Percentiles rank a stretch among this genome's conserved stretches.
These are phyloP conservation scores for Pantala flavescens DNA, from an alignment of 1,140 invertebrate species.

Conservation along the genomic window DNA sequence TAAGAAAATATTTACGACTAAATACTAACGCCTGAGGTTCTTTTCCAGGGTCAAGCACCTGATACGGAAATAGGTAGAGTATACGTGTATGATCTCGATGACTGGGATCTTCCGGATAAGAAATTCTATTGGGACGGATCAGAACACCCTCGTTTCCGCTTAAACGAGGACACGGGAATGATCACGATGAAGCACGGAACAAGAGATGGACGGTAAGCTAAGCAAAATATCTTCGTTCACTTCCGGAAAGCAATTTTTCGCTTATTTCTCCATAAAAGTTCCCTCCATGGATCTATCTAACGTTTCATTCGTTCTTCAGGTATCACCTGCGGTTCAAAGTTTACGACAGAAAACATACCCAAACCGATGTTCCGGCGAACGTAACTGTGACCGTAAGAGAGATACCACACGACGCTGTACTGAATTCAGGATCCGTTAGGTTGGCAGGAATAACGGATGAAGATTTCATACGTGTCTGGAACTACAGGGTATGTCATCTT, in stretches of 20 bases:
- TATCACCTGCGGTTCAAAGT: conserved; percentile 80
- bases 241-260: too few species aligned
- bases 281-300: background rate
- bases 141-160: conserved; percentile 71
- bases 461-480: conserved; percentile 90
- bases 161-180: conserved; percentile 87
- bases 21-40: too few species aligned
- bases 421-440: conserved; percentile 88
- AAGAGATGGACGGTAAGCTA: conserved; percentile 58
- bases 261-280: too few species aligned
- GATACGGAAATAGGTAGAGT: conserved; percentile 90
- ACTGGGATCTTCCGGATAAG: conserved; percentile 95
- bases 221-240: background rate
- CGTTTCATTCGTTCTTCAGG: conserved; percentile 21
- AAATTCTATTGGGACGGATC: conserved; percentile 86
- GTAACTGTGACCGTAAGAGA: conserved; percentile 87
- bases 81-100: conserved; percentile 92
- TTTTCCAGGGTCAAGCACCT: conserved; percentile 67
- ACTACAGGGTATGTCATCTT: conserved; percentile 53
- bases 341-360: conserved; percentile 85
- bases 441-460: conserved; percentile 91
- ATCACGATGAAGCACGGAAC: conserved; percentile 89
- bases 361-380: conserved; percentile 83
- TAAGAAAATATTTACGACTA: too few species aligned
- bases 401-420: conserved; percentile 88